Evolutionary conservation across 1,140 invertebrate genomes (phyloP), one percentile per base, ranked within the genome.

Genomic region (Ruditapes philippinarum): DNA sequence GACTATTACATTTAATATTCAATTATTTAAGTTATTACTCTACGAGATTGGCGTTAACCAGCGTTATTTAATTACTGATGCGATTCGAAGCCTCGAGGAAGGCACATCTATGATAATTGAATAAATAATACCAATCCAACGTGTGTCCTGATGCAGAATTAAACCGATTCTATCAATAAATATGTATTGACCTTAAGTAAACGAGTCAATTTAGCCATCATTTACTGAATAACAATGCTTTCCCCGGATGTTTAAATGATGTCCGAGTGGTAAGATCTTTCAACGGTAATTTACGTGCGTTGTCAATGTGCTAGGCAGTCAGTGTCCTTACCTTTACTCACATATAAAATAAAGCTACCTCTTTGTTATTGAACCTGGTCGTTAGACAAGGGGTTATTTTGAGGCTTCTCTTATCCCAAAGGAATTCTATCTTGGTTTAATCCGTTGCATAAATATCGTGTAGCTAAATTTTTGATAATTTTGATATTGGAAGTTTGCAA

Each of bases 21-120:
- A 84, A 84, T 84, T 84, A 84, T 84, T 84, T 70, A 73, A 70
- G 40, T 73, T 84, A 73, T 73, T 73, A 25, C 82, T 54, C 28
- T 19, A 73, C 65, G 31, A 73, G 42, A 70, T 82, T 70, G 31
- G 82, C 65, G 62, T 65, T 45, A 70, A 84, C 40, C 82, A 14
- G 45, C 25, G 25, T 84, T 68, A 84, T 84, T 84, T 84, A 84
- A 84, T 84, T 84, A 84, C 82, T 70, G 82, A 68, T 70, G 42
- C 33, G 40, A 49, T 70, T 73, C 42, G n/a, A 36, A 42, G 62
- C 65, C 65, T 36, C 11, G 45, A 57, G 60, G 22, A 33, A 70
- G 81, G 45, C 70, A 51, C 36, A 14, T 33, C n/a, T 49, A 25
- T 65, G 62, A 83, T 83, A 83, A 83, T 68, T 33, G 31, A 84